phyloP scores from a whole-genome alignment of 2,797 vertebrate genomes.

The Epinephelus awoara region DNA sequence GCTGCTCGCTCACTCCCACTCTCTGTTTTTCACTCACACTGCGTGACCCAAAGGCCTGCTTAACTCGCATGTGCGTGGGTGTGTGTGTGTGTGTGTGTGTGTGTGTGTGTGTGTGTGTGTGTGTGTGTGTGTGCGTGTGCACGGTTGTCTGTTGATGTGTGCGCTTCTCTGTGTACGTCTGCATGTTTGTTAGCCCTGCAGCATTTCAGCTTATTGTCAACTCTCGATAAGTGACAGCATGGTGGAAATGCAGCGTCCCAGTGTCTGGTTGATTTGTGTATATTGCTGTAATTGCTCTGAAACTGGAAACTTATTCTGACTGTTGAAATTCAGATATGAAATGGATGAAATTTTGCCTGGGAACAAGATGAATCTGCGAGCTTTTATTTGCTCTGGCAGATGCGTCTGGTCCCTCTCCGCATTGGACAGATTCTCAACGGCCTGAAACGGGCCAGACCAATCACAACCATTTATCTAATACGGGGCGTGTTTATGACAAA shows the following conservation, averaged over 20 bases:
- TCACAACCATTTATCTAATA: neutral
- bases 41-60: slow-evolving; percentile 84
- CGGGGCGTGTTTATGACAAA: neutral
- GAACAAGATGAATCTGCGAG: too few species aligned
- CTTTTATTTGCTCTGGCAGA: too few species aligned
- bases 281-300: slow-evolving; percentile 77
- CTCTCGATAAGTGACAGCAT: slow-evolving; percentile 80
- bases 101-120: slow-evolving; percentile 58
- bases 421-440: too few species aligned
- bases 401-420: too few species aligned
- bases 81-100: slow-evolving; percentile 43
- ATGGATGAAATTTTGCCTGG: neutral
- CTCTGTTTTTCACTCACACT: slow-evolving; percentile 82
- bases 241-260: slow-evolving; percentile 70
- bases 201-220: slow-evolving; percentile 81
- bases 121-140: slow-evolving; percentile 31
- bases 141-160: slow-evolving; percentile 60
- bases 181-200: slow-evolving; percentile 75
- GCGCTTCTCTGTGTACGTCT: slow-evolving; percentile 43
- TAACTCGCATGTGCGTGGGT: slow-evolving; percentile 70
- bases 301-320: slow-evolving; percentile 60
- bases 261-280: slow-evolving; percentile 78
- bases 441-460: too few species aligned
- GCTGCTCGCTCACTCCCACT: slow-evolving; percentile 82
- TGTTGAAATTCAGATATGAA: slow-evolving; percentile 39